Evolutionary conservation across 2,797 vertebrate genomes (phyloP), one percentile per base, ranked within the genome.

Genomic region (Oreochromis grahami): DNA sequence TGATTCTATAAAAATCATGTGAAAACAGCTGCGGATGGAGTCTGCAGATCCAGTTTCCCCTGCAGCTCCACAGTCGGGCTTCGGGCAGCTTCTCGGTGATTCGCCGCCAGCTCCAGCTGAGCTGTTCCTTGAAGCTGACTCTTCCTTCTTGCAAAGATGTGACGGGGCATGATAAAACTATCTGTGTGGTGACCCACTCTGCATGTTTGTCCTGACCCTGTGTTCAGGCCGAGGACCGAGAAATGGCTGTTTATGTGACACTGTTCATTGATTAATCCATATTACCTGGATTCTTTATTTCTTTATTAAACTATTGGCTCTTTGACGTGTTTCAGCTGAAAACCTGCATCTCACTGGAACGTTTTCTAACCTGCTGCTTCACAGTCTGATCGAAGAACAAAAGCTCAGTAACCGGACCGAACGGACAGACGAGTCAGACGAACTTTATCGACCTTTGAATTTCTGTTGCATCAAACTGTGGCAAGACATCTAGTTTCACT

Each of bases 401-500:
- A 85, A 80, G 50, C 38, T 80, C 52, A 56, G 7, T 53, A 78
- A 83, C n/a, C 41, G 78, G 81, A 86, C 81, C 50, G 53, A 78
- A 79, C 60, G 26, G 45, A 55, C 63, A 32, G 36, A 77, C 45
- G 43, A 77, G 45, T 5, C 63, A 63, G 76, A 85, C 43, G 38
- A 53, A 81, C 86, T 88, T 85, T 78, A 76, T n/a, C 14, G 17
- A 87, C 50, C 41, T 82, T 85, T 78, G 55, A 43, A 77, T 87
- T 86, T 58, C 19, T 36, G 87, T 92, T 21, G 76, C 82, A 65
- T 87, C 78, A 86, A 92, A 89, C 86, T 91, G 86, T 94, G 91
- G 86, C 74, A 85, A 91, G 80, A 89, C 88, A 89, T 92, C 76
- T 89, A 80, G 87, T 89, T 94, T 91, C 94, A 95, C 92, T 94